Evolutionary conservation across 2,888 invertebrate species (phyloP).

Genomic region (Cactoblastis cactorum): DNA sequence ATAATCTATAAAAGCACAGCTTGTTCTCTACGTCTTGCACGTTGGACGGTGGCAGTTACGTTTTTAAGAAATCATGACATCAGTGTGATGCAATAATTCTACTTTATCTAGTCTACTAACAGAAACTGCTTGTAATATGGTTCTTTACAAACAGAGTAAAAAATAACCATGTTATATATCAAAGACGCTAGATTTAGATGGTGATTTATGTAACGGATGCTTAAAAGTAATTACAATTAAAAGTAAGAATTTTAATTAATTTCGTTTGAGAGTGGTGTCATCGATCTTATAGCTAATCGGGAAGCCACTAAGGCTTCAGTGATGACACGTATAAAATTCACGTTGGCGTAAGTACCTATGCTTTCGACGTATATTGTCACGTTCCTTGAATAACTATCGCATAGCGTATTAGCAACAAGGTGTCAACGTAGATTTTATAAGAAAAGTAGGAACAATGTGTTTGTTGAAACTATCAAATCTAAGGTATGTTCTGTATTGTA

Average conservation of each 20-base stretch:
- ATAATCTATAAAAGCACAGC: too few species aligned
- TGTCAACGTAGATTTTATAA: constrained; percentile 27
- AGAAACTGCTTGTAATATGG: too few species aligned
- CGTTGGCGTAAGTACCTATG: constrained; percentile 38
- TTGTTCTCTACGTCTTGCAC: too few species aligned
- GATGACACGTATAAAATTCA: constrained; percentile 54
- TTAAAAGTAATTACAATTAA: background rate
- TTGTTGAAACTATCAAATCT: background rate
- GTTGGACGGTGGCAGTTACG: too few species aligned
- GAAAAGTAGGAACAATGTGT: background rate
- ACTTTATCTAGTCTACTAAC: too few species aligned
- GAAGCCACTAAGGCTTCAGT: constrained; percentile 16
- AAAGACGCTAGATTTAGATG: too few species aligned
- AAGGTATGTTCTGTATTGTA: too few species aligned
- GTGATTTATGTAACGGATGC: too few species aligned
- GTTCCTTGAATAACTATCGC: constrained; percentile 47
- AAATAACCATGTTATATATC: too few species aligned
- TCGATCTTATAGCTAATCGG: constrained; percentile 19
- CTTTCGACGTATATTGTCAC: constrained; percentile 58
- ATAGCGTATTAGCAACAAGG: constrained; percentile 24
- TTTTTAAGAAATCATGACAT: too few species aligned
- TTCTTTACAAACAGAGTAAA: too few species aligned
- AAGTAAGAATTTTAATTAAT: background rate
- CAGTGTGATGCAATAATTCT: too few species aligned
- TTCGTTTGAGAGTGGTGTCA: constrained; percentile 10